phyloP scores from a whole-genome alignment of 2,888 invertebrate species.

The Tipula confusa region DNA sequence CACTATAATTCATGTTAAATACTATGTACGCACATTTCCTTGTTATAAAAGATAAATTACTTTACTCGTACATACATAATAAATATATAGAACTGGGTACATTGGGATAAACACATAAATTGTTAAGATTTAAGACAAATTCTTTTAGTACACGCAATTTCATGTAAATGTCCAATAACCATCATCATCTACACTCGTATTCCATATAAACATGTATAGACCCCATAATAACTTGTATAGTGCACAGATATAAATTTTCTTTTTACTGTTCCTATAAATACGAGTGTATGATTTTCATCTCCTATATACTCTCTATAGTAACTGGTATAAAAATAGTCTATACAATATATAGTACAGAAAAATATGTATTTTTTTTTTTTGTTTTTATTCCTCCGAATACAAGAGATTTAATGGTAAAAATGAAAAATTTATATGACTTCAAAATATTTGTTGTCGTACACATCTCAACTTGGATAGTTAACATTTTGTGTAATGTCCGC shows the following conservation, averaged over 20 bases:
- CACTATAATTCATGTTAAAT: not conserved
- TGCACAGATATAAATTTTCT: not conserved
- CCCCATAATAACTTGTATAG: not conserved
- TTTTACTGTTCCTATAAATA: not conserved
- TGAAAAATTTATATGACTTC: not conserved
- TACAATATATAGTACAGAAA: not conserved
- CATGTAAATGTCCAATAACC: slow-evolving; percentile 25
- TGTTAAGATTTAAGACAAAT: slow-evolving; percentile 1
- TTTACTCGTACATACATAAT: not conserved
- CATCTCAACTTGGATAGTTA: not conserved
- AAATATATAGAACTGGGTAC: not conserved
- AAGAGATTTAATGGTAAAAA: not conserved
- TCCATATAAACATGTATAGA: not conserved
- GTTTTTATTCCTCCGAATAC: not conserved
- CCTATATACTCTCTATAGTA: no score
- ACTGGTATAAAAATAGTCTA: no score
- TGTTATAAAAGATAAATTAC: slow-evolving; percentile 9
- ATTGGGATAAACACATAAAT: slow-evolving; percentile 16
- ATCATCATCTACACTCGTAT: not conserved
- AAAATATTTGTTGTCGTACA: not conserved
- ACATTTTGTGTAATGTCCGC: not conserved
- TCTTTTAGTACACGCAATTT: slow-evolving; percentile 12
- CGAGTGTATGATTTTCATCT: not conserved
- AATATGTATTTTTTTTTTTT: not conserved
- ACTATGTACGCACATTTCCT: not conserved